phyloP scores from a whole-genome alignment of 1,140 invertebrate species.

The Lutraria rhynchaena region DNA sequence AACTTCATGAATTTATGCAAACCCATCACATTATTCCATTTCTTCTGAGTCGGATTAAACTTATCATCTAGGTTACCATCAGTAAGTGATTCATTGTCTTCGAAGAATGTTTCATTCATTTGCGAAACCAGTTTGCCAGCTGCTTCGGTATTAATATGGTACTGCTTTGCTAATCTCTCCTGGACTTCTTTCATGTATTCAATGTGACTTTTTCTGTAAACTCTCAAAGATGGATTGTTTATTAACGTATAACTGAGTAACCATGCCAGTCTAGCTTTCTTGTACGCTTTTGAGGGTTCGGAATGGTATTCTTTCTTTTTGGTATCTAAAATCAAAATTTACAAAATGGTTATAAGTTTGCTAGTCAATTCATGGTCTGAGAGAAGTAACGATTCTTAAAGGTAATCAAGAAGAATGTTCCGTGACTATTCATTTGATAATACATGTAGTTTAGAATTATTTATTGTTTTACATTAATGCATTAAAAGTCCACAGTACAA shows the following conservation, averaged over 20 bases:
- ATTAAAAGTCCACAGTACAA: no score
- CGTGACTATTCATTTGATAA: neutral
- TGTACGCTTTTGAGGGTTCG: neutral
- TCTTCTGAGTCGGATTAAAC: neutral
- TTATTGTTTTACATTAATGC: no score
- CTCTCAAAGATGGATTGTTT: constrained; percentile 4
- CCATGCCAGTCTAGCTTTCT: constrained; percentile 8
- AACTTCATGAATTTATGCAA: constrained; percentile 6
- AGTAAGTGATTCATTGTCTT: neutral
- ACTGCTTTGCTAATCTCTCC: constrained; percentile 21
- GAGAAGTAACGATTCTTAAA: neutral
- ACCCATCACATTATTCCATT: constrained; percentile 15
- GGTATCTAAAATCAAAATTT: neutral
- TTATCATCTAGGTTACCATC: neutral
- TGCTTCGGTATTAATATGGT: neutral
- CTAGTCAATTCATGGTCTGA: neutral
- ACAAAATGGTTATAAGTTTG: neutral
- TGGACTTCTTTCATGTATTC: constrained; percentile 24
- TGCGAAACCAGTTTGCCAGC: neutral
- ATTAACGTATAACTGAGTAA: constrained; percentile 12
- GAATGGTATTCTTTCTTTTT: neutral
- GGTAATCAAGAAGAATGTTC: neutral
- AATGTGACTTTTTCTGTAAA: constrained; percentile 8
- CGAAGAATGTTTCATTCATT: neutral
- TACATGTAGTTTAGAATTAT: neutral